A percentile compares a stretch with the other conserved stretches of the same genome.
Conservation (phyloP, 2,888 invertebrate species). For the Chorisops tibialis region DNA sequence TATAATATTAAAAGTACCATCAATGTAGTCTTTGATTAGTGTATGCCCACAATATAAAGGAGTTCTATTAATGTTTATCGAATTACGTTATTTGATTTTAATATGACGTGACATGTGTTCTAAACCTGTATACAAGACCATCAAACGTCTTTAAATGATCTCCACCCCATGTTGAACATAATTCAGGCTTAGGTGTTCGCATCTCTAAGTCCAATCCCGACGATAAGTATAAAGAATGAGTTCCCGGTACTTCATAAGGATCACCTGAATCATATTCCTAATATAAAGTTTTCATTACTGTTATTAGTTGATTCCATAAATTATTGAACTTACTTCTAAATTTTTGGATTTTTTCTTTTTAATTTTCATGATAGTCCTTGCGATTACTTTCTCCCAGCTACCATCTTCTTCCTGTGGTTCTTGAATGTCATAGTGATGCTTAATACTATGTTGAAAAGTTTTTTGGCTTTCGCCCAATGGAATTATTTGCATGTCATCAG, state of each 20-base stretch:
- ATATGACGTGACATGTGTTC: too few relatives aligned
- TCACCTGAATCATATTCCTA: background rate
- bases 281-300: background rate
- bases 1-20: conserved; percentile 69
- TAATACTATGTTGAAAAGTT: background rate
- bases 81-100: too few relatives aligned
- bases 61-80: too few relatives aligned
- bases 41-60: conserved; percentile 74
- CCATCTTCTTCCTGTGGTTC: conserved; percentile 11
- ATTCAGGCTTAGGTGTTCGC: conserved; percentile 60
- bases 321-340: conserved; percentile 1
- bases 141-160: conserved; percentile 83
- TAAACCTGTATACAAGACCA: conserved; percentile 71
- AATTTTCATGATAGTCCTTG: conserved; percentile 13
- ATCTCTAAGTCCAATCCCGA: conserved; percentile 39
- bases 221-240: conserved; percentile 44
- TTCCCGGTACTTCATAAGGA: conserved; percentile 14
- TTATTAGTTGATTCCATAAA: too few relatives aligned
- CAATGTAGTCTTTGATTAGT: conserved; percentile 65
- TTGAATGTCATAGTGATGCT: background rate
- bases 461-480: conserved; percentile 31
- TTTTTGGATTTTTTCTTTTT: background rate
- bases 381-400: conserved; percentile 17
- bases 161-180: conserved; percentile 78
- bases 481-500: conserved; percentile 33